Percentiles rank a stretch among this genome's conserved stretches.
phyloP scores from a whole-genome alignment of 2,888 invertebrate genomes.

The Agrotis puta region DNA sequence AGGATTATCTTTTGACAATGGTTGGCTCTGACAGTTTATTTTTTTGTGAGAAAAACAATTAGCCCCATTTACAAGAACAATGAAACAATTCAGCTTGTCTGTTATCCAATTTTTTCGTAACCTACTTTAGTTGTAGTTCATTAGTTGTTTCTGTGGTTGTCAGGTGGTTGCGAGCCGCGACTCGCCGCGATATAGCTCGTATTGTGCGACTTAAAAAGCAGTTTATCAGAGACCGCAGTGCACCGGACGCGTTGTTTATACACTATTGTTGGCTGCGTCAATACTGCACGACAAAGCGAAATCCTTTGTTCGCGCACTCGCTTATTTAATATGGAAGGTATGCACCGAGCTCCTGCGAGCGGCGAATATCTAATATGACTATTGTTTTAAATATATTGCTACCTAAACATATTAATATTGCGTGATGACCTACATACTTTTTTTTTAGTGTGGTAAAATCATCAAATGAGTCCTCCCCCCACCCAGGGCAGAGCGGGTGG shows the following conservation, averaged over 20 bases:
- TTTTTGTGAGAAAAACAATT: background rate
- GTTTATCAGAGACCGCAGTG: conserved; percentile 56
- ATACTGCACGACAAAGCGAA: conserved; percentile 62
- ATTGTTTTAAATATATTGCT: conserved; percentile 20
- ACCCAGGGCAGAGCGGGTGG: too few relatives aligned
- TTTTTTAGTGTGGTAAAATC: too few relatives aligned
- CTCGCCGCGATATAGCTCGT: conserved; percentile 29
- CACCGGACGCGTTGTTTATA: conserved; percentile 52
- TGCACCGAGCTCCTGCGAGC: conserved; percentile 38
- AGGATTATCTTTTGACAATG: background rate
- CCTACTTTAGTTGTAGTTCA: conserved; percentile 22
- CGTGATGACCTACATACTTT: background rate
- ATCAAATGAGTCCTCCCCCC: too few relatives aligned
- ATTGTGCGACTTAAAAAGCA: conserved; percentile 57
- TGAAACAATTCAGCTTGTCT: conserved; percentile 33
- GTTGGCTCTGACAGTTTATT: background rate
- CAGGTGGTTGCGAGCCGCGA: conserved; percentile 28
- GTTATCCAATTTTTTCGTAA: conserved; percentile 24
- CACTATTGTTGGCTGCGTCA: conserved; percentile 56
- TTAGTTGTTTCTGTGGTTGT: conserved; percentile 48
- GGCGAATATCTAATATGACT: conserved; percentile 2
- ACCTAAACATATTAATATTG: conserved; percentile 3
- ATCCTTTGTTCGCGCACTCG: conserved; percentile 64
- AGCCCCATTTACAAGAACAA: conserved; percentile 6
- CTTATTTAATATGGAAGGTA: conserved; percentile 63